Evolutionary conservation across 2,888 invertebrate species (phyloP).

Genomic region (Synanthedon andrenaeformis): DNA sequence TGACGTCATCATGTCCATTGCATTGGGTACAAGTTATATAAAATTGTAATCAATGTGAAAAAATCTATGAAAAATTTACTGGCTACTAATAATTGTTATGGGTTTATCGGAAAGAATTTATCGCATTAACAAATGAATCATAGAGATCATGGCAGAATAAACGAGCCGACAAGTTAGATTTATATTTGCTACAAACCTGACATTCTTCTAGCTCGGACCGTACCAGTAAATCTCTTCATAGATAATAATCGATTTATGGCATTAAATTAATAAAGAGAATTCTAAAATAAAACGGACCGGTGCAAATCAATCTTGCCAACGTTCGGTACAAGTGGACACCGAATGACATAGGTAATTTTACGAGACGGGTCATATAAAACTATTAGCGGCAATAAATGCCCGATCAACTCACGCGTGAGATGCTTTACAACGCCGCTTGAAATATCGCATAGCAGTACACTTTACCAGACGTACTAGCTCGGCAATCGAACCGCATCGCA

Average conservation of each 20-base stretch:
- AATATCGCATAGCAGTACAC: conserved; percentile 16
- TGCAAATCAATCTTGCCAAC: conserved; percentile 26
- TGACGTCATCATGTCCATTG: conserved; percentile 58
- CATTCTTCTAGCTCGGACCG: not conserved
- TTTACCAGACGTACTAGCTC: conserved; percentile 13
- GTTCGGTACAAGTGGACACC: conserved; percentile 12
- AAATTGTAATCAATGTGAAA: not conserved
- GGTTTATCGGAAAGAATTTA: too few relatives aligned
- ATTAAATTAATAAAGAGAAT: conserved; percentile 15
- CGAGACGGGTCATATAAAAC: conserved; percentile 37
- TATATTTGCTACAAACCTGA: not conserved
- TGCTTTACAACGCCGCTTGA: conserved; percentile 30
- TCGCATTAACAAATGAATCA: too few relatives aligned
- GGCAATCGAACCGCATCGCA: conserved; percentile 19
- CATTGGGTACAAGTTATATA: conserved; percentile 13
- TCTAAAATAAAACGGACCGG: conserved; percentile 17
- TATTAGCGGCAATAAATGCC: conserved; percentile 46
- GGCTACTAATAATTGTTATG: not conserved
- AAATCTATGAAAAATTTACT: not conserved
- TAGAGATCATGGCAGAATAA: not conserved
- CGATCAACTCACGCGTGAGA: conserved; percentile 29
- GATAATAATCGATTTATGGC: conserved; percentile 8
- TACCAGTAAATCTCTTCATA: not conserved
- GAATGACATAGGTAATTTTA: conserved; percentile 37
- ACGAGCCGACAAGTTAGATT: not conserved